These are phyloP conservation scores for Macrostomum lignano DNA, from an alignment of 1,140 invertebrate species.

Conservation along the genomic window DNA sequence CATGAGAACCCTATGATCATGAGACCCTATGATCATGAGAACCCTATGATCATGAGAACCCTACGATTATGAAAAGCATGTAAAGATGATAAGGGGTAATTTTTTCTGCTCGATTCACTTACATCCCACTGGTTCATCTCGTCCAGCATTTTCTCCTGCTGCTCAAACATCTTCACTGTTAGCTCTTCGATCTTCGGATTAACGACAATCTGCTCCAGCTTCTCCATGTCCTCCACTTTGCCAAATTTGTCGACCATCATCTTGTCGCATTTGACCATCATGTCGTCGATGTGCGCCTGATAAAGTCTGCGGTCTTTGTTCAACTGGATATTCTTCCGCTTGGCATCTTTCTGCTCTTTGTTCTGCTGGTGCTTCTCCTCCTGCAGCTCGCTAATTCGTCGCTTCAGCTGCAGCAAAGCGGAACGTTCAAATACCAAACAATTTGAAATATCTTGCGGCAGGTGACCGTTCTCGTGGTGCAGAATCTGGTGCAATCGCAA, in stretches of 20 bases:
- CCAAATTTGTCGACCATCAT: conserved; percentile 26
- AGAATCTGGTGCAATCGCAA: no score
- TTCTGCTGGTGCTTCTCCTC: conserved; percentile 35
- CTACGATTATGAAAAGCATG: not conserved
- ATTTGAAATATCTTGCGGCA: conserved; percentile 30
- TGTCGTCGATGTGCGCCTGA: conserved; percentile 15
- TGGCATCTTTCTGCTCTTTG: conserved; percentile 30
- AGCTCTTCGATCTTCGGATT: conserved; percentile 23
- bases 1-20: no score
- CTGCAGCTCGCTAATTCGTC: conserved; percentile 36
- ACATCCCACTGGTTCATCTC: no score
- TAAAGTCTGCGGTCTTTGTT: conserved; percentile 23
- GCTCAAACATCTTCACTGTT: no score
- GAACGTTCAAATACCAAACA: conserved; percentile 36
- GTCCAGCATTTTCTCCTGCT: no score
- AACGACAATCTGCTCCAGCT: conserved; percentile 22
- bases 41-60: no score
- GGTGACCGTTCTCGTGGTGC: conserved; percentile 29
- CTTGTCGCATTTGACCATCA: conserved; percentile 18
- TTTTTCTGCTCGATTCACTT: no score
- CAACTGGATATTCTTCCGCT: conserved; percentile 20
- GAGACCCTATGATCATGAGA: no score
- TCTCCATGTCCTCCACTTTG: conserved; percentile 22
- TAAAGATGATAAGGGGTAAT: no score
- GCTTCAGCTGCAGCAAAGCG: conserved; percentile 32